phyloP scores from a whole-genome alignment of 2,113 vertebrate species.

The Salvelinus sp. region DNA sequence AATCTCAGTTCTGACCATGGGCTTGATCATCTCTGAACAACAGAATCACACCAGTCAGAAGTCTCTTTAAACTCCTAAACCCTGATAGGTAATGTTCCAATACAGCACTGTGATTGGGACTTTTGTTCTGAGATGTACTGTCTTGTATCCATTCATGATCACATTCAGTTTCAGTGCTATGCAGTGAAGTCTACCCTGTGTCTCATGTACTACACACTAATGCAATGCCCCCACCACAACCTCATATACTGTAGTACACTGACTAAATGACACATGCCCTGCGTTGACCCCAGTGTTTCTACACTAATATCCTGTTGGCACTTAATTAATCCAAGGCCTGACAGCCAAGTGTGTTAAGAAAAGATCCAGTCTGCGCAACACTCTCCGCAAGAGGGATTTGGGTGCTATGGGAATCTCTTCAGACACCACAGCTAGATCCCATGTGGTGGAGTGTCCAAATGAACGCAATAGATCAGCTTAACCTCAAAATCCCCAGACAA shows the following conservation, averaged over 20 bases:
- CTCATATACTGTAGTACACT: slow-evolving; percentile 12
- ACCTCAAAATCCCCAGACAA: slow-evolving; percentile 41
- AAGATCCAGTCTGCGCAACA: slow-evolving; percentile 9
- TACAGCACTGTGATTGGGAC: neutral
- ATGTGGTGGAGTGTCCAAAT: slow-evolving; percentile 50
- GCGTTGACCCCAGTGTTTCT: neutral
- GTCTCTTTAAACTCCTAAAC: neutral
- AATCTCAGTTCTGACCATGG: slow-evolving; percentile 48
- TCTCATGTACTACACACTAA: no score
- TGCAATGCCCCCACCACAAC: no score
- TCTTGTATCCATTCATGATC: slow-evolving; percentile 7
- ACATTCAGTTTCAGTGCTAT: neutral
- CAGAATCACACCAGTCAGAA: neutral
- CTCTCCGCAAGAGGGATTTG: slow-evolving; percentile 3
- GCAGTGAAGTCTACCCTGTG: no score
- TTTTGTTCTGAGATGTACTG: no score
- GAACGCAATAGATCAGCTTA: slow-evolving; percentile 39
- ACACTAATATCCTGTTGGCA: slow-evolving; percentile 23
- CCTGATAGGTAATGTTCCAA: no score
- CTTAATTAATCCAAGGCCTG: slow-evolving; percentile 19
- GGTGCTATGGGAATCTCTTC: slow-evolving; percentile 5
- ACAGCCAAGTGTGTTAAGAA: slow-evolving; percentile 18
- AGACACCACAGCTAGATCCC: neutral
- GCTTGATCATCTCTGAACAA: slow-evolving; percentile 44
- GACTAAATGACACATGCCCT: neutral